These are phyloP conservation scores for Eupithecia vulgata DNA, from an alignment of 2,888 invertebrate species.

Conservation along the genomic window DNA sequence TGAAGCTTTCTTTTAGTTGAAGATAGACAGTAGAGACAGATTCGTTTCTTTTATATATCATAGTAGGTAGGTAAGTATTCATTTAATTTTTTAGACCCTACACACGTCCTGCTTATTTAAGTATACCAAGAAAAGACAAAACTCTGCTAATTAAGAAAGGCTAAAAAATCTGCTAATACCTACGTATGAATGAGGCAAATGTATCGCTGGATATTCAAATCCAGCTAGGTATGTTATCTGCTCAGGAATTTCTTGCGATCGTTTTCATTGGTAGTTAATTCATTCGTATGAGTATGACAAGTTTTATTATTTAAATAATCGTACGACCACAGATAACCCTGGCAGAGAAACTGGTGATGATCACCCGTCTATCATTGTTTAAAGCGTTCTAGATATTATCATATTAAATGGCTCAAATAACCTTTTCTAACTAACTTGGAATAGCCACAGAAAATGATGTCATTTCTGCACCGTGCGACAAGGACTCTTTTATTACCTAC, in stretches of 20 bases:
- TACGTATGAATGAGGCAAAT: background rate
- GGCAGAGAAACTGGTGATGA: constrained; percentile 2
- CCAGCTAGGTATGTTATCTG: background rate
- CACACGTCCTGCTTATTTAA: background rate
- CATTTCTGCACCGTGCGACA: constrained; percentile 22
- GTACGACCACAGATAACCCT: background rate
- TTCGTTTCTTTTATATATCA: no score
- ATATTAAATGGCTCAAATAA: background rate
- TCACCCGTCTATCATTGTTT: constrained; percentile 10
- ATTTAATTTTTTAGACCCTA: no score
- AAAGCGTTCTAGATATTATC: background rate
- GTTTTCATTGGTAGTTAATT: background rate
- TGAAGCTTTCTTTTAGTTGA: background rate
- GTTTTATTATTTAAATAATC: background rate
- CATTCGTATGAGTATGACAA: background rate
- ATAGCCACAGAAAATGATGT: constrained; percentile 24
- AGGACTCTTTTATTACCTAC: constrained; percentile 25
- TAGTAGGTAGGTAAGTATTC: no score
- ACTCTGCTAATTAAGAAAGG: background rate
- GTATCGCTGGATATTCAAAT: background rate
- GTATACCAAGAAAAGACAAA: background rate
- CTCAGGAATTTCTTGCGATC: background rate
- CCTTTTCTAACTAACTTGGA: background rate
- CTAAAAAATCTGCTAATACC: background rate
- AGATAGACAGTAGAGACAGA: no score